These are phyloP conservation scores for Centropyge bicolor DNA, from an alignment of 2,797 vertebrate genomes.

Conservation along the genomic window DNA sequence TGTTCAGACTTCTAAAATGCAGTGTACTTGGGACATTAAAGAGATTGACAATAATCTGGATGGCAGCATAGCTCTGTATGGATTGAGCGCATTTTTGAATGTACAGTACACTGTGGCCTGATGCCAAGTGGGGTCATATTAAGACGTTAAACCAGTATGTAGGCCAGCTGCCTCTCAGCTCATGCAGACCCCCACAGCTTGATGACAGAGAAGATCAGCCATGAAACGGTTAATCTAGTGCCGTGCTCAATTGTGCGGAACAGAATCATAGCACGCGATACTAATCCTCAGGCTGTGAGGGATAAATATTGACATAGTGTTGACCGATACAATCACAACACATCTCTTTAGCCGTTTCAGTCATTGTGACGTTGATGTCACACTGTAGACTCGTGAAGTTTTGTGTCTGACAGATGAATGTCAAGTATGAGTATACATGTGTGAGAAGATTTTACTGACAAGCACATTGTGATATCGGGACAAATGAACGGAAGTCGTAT, in stretches of 20 bases:
- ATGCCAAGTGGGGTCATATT: constrained; percentile 60
- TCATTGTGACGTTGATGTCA: not conserved
- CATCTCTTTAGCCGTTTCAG: constrained; percentile 31
- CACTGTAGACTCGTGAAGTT: not conserved
- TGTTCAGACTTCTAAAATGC: not conserved
- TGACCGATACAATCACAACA: constrained; percentile 76
- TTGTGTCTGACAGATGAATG: constrained; percentile 16
- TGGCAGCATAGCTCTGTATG: not conserved
- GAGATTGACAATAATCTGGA: constrained; percentile 16
- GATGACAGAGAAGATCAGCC: constrained; percentile 66
- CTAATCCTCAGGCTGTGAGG: constrained; percentile 72
- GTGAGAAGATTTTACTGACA: not conserved
- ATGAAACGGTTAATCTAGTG: constrained; percentile 80
- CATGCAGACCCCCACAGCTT: constrained; percentile 41
- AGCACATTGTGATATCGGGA: not conserved
- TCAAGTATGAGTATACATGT: not conserved
- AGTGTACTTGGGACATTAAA: not conserved
- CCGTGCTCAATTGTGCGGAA: constrained; percentile 76
- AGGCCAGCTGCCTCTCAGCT: constrained; percentile 64
- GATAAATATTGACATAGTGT: constrained; percentile 81
- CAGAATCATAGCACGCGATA: constrained; percentile 68
- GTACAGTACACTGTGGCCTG: constrained; percentile 34
- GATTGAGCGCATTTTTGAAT: constrained; percentile 21
- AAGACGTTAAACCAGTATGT: constrained; percentile 71
- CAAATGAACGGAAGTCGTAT: not conserved